Base-by-base conservation (phyloP, 2,888 invertebrate species). In the Hecatera dysodea region DNA sequence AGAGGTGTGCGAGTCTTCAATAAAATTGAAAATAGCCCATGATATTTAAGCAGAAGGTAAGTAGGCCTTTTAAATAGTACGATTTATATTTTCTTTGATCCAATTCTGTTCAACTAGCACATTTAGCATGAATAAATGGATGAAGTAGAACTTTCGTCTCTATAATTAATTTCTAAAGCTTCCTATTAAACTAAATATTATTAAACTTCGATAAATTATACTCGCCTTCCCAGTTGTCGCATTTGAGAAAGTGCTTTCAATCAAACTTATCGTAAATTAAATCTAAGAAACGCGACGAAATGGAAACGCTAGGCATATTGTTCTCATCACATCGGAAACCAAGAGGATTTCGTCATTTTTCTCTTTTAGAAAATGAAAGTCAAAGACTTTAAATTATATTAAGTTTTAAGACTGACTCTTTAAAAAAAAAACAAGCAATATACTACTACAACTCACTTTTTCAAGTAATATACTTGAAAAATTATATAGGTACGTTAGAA, bases 261-360 rank as follows among this genome's bases (percentile, higher is more conserved):
- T 72, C 72, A 65, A 72, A 12, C 27, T 65, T 71, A 78, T 78
- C 65, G 29, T 70, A 61, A 56, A 77, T 50, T 44, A 46, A 61
- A 75, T 77, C 71, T 61, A 69, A 33, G 39, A 15, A 27, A 69
- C 52, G 46, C 62, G 24, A 62, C 57, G 27, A 53, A 50, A 24
- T 29, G 60, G 19, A 50, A 44, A 44, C 53, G 9, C 12, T 27
- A 22, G 42, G 2, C 24, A 46, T 76, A 59, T 69, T 69, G 52
- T 59, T 76, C 15, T 53, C 33, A 61, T 27, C 4, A 19, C 46
- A 3, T 42, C 12, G 2, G 17, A 22, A 67, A 61, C 52, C 56
- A 52, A 57, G 61, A 75, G 46, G 4, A n/a, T 67, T 75, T 57
- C 12, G 9, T 65, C 27, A 48, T 56, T 65, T 22, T 55, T 22